A percentile compares a stretch with the other conserved stretches of the same genome.
These are phyloP conservation scores for Zootoca vivipara DNA, from an alignment of 2,113 vertebrate species.

Conservation along the genomic window DNA sequence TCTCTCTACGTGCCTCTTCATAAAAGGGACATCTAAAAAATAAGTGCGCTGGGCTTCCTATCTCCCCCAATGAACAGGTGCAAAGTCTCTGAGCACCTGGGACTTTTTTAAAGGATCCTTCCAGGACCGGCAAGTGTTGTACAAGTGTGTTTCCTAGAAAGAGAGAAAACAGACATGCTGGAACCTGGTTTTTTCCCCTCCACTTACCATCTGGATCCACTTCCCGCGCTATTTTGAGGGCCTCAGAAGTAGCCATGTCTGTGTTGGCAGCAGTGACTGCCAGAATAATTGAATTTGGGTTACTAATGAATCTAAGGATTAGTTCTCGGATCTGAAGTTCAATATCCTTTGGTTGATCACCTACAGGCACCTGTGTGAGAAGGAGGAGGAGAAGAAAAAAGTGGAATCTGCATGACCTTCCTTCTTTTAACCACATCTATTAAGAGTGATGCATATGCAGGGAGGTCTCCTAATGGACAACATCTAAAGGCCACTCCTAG, in stretches of 20 bases:
- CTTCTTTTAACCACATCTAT: neutral
- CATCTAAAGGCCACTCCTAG: neutral
- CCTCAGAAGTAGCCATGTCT: slow-evolving; percentile 98
- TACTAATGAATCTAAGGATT: slow-evolving; percentile 94
- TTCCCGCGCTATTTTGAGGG: slow-evolving; percentile 95
- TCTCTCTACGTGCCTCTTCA: no score
- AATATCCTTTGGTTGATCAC: slow-evolving; percentile 97
- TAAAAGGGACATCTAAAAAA: no score
- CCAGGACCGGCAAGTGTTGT: no score
- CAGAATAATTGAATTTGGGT: slow-evolving; percentile 97
- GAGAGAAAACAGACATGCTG: neutral
- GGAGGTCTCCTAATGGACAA: neutral
- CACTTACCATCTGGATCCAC: slow-evolving; percentile 93
- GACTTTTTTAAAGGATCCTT: no score
- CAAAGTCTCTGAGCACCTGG: no score
- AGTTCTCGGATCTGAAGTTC: slow-evolving; percentile 95
- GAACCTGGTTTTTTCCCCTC: neutral
- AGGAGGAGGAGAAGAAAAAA: neutral
- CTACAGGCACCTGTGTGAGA: slow-evolving; percentile 88
- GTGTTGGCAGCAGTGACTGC: slow-evolving; percentile 98
- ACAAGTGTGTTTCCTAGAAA: neutral
- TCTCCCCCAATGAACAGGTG: no score
- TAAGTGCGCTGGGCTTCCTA: no score
- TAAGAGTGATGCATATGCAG: neutral
- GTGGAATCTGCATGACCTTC: no score